Percentiles rank a stretch among this genome's conserved stretches.
These are phyloP conservation scores for Tyrophagus putrescentiae DNA, from an alignment of 1,140 invertebrate genomes.

Conservation along the genomic window DNA sequence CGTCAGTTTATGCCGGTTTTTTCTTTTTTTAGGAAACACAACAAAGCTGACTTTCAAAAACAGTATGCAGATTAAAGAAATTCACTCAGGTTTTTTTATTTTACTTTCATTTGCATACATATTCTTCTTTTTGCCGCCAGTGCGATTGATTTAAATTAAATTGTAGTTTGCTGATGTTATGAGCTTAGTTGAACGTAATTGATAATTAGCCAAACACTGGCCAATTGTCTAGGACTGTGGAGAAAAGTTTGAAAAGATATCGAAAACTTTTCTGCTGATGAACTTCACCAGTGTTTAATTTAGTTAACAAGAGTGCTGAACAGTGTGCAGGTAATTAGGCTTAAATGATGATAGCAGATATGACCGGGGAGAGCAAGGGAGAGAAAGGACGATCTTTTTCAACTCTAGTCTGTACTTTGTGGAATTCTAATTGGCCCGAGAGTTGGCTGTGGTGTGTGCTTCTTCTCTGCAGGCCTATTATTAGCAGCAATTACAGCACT, in stretches of 20 bases:
- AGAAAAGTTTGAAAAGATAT: too few relatives aligned
- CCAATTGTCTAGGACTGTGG: background rate
- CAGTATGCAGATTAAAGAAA: too few relatives aligned
- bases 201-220: background rate
- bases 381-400: background rate
- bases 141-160: slow-evolving; percentile 18
- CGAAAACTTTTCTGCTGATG: too few relatives aligned
- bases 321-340: slow-evolving; percentile 15
- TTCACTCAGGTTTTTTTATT: too few relatives aligned
- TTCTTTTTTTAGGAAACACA: too few relatives aligned
- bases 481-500: slow-evolving; percentile 3
- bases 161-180: slow-evolving; percentile 2
- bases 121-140: background rate
- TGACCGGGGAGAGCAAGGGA: slow-evolving; percentile 7
- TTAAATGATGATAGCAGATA: slow-evolving; percentile 17
- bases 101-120: background rate
- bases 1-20: too few relatives aligned
- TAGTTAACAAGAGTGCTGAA: slow-evolving; percentile 11
- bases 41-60: too few relatives aligned
- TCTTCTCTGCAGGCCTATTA: background rate
- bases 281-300: too few relatives aligned
- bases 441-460: background rate
- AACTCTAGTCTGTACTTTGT: background rate
- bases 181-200: background rate
- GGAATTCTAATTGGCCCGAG: background rate